Evolutionary conservation across 2,888 invertebrate genomes (phyloP).

Genomic region (Arrhopalites spinosus): DNA sequence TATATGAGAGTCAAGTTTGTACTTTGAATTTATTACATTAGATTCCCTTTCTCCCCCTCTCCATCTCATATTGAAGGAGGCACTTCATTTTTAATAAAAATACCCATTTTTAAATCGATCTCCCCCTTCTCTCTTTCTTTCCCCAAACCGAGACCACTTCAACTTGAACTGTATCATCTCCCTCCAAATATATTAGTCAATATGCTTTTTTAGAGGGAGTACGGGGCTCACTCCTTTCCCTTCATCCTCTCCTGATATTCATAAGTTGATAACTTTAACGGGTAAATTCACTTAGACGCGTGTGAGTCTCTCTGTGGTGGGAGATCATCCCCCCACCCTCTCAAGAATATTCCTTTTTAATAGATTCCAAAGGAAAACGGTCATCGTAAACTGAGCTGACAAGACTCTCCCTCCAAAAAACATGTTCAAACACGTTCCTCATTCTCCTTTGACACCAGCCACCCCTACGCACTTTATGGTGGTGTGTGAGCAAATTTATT

Average conservation of each 20-base stretch:
- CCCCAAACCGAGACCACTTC: background rate
- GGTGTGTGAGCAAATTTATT: background rate
- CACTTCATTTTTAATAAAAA: conserved; percentile 35
- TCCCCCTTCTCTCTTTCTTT: too few species aligned
- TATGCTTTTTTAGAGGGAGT: background rate
- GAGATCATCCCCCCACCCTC: background rate
- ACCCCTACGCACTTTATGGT: background rate
- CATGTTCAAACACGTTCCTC: conserved; percentile 1
- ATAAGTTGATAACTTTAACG: conserved; percentile 25
- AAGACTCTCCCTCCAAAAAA: conserved; percentile 1
- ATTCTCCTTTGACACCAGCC: background rate
- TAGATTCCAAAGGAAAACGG: conserved; percentile 13
- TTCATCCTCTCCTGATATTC: conserved; percentile 25
- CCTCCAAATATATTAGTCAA: too few species aligned
- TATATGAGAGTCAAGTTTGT: background rate
- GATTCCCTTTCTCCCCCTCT: background rate
- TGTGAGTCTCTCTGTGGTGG: background rate
- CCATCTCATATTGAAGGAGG: conserved; percentile 20
- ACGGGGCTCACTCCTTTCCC: conserved; percentile 9
- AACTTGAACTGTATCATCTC: too few species aligned
- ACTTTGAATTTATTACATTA: conserved; percentile 24
- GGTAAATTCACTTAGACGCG: conserved; percentile 20
- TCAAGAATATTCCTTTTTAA: conserved; percentile 17
- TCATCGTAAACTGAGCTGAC: conserved; percentile 11
- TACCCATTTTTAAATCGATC: conserved; percentile 33